Evolutionary conservation across 37 sponge, comb jelly and placozoan genomes (phyloP).

Genomic region (Lycopodina hypogea): DNA sequence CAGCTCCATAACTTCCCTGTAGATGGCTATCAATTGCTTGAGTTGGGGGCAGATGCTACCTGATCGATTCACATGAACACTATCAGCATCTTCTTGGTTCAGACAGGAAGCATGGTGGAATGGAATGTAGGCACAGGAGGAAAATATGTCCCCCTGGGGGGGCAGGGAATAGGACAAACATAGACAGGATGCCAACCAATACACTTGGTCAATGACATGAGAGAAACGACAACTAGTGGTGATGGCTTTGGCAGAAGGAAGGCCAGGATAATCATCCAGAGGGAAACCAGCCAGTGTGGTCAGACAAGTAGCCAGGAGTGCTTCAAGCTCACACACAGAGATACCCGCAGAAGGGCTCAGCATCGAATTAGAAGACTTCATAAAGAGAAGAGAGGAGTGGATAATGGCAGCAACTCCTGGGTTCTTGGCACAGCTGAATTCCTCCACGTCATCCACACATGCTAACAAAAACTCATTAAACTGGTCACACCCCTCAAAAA

Average conservation of each 20-base stretch:
- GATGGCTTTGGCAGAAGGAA: conserved; percentile 19
- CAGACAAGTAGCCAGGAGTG: conserved; percentile 28
- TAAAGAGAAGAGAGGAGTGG: conserved; percentile 14
- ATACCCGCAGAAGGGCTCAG: conserved; percentile 3
- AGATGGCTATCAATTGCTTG: neutral
- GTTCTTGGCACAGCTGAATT: neutral
- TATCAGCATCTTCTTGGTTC: neutral
- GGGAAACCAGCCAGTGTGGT: neutral
- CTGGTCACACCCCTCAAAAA: neutral
- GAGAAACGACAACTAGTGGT: conserved; percentile 28
- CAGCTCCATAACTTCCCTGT: neutral
- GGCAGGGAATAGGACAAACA: conserved; percentile 15
- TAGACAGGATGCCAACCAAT: conserved; percentile 29
- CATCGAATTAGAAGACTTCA: neutral
- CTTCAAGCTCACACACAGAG: conserved; percentile 25
- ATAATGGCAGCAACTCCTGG: neutral
- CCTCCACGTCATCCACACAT: neutral
- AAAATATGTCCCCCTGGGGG: conserved; percentile 18
- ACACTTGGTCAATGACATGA: conserved; percentile 31
- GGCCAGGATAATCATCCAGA: neutral
- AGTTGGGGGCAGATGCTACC: neutral
- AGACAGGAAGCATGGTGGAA: conserved; percentile 11
- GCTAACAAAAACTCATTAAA: neutral
- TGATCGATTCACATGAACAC: neutral
- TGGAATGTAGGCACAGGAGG: conserved; percentile 18